Evolutionary conservation across 2,797 vertebrate genomes (phyloP).

Genomic region (Spinibarbus caldwelli): DNA sequence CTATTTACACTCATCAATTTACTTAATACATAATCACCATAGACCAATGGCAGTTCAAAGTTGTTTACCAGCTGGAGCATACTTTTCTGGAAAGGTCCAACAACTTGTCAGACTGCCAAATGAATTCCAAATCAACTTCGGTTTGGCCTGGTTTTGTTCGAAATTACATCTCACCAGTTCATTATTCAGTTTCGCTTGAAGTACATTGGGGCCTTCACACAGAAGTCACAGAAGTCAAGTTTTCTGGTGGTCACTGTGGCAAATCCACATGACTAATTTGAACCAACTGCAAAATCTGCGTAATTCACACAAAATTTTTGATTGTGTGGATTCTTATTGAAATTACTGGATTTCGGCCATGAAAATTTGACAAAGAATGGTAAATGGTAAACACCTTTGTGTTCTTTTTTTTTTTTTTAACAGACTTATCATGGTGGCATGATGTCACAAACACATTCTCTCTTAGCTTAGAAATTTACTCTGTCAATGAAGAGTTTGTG

Average conservation of each 20-base stretch:
- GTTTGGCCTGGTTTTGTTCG: not conserved
- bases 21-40: not conserved
- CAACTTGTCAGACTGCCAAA: not conserved
- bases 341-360: not conserved
- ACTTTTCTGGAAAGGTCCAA: not conserved
- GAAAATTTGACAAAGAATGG: not conserved
- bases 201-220: not conserved
- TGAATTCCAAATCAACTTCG: not conserved
- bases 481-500: not conserved
- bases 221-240: not conserved
- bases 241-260: not conserved
- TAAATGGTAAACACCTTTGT: not conserved
- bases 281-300: not conserved
- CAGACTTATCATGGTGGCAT: not conserved
- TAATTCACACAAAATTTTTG: not conserved
- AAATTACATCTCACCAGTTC: not conserved
- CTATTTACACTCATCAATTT: not conserved
- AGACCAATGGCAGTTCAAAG: not conserved
- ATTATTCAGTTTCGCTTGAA: not conserved
- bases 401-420: not conserved
- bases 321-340: not conserved
- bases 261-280: not conserved
- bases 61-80: not conserved
- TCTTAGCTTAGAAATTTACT: not conserved
- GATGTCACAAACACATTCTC: not conserved